Conservation (phyloP, 2,888 invertebrate species). For the Pachymerium ferrugineum region DNA sequence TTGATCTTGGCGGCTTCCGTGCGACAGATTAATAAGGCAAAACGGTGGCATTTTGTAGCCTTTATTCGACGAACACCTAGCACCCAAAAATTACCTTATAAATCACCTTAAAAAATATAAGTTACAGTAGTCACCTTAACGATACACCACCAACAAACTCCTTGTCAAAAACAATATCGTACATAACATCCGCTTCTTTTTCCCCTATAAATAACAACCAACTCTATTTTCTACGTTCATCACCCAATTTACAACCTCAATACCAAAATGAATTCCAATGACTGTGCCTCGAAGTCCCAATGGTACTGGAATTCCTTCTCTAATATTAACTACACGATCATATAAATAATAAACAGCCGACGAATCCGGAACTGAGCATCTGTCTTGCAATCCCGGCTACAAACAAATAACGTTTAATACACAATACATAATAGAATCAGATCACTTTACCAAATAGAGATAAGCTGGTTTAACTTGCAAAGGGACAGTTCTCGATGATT, state of each 20-base stretch:
- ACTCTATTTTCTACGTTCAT: not conserved
- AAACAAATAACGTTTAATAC: not conserved
- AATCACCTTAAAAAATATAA: not conserved
- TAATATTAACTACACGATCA: constrained; percentile 77
- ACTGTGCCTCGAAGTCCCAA: constrained; percentile 78
- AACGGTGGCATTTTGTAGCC: constrained; percentile 54
- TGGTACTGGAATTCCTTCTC: constrained; percentile 69
- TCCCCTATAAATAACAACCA: constrained; percentile 43
- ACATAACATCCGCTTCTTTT: constrained; percentile 57
- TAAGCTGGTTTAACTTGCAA: constrained; percentile 75
- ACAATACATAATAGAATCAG: constrained; percentile 20
- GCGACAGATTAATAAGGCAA: constrained; percentile 58
- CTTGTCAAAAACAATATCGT: constrained; percentile 76
- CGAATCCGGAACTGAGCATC: constrained; percentile 61
- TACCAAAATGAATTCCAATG: constrained; percentile 54
- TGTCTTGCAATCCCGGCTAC: constrained; percentile 38
- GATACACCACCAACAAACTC: constrained; percentile 62
- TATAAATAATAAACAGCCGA: constrained; percentile 62
- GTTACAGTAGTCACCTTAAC: not conserved
- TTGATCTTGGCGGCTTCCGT: constrained; percentile 49
- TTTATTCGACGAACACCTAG: constrained; percentile 46
- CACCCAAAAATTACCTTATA: no score
- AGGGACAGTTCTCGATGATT: constrained; percentile 50
- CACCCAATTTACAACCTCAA: not conserved
- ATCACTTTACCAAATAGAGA: constrained; percentile 59